Evolutionary conservation across 2,113 vertebrate genomes (phyloP), one percentile per base, ranked within the genome.

Genomic region (Fregata magnificens): DNA sequence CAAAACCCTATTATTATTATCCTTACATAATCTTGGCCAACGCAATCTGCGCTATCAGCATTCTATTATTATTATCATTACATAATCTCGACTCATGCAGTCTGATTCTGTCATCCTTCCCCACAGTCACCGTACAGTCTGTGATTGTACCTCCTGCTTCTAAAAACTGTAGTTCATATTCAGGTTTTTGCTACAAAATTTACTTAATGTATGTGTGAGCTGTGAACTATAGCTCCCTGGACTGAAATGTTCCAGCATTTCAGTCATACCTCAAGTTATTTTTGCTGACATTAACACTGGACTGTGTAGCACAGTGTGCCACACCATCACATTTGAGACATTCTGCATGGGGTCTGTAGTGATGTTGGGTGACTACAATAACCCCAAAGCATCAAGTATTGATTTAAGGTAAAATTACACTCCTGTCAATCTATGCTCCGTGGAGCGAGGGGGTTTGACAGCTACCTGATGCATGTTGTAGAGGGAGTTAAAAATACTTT

Each of bases 381-480:
- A 45, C 29, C 6, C 10, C 18, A 63, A 52, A 76, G 8, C 11
- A 20, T 25, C 62, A 29, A 18, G 11, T 24, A 16, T 8, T 59
- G 42, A 34, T 69, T 80, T 59, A 40, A 45, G 40, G 25, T 49
- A 74, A 65, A 55, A 59, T 69, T 69, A 59, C 9, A 72, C 14
- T 22, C n/a, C 13, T 69, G 7, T 69, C 29, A 56, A 21, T 55
- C 53, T 40, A 40, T 11, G 28, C 34, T 45, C 10, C 16, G 2
- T 34, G 32, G 32, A 31, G 4, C 3, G 4, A 55, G 8, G 45
- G 22, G 3, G 5, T 38, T 81, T 83, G 25, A 45, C 8, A 69
- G 28, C 21, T 55, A 28, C 16, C n/a, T 40, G 56, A 71, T 4
- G 1, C 0, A 0, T 21, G 10, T 20, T 34, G 19, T 11, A 66